phyloP scores from a whole-genome alignment of 2,113 vertebrate species.

The Tichodroma muraria region DNA sequence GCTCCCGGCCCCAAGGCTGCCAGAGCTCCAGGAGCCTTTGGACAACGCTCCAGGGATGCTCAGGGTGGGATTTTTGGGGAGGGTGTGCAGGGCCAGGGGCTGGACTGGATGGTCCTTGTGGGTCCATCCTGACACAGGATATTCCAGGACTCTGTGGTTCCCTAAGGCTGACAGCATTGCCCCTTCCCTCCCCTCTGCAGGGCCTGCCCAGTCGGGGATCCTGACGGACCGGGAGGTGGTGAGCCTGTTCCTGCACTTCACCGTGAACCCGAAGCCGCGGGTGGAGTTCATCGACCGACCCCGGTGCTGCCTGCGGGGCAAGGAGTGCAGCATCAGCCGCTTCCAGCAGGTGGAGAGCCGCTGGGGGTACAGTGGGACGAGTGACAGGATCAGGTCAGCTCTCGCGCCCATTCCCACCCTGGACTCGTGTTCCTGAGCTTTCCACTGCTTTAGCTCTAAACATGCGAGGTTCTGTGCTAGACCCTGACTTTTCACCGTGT shows the following conservation, averaged over 20 bases:
- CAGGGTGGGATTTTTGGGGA: not conserved
- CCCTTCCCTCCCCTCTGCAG: conserved; percentile 43
- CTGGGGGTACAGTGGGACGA: conserved; percentile 97
- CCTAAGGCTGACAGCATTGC: fast-evolving
- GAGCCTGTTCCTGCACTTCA: conserved; percentile 97
- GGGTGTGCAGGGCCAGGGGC: not conserved
- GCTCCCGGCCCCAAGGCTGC: not conserved
- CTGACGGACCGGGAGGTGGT: conserved; percentile 92
- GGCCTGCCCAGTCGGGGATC: conserved; percentile 95
- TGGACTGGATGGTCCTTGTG: fast-evolving
- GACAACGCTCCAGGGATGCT: not conserved
- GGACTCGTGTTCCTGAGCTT: not conserved
- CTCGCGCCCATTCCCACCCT: not conserved
- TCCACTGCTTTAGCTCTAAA: not conserved
- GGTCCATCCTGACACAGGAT: not conserved
- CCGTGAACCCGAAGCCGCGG: conserved; percentile 91
- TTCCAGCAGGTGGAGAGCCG: conserved; percentile 98
- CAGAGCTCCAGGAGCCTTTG: not conserved
- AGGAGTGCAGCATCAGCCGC: conserved; percentile 95
- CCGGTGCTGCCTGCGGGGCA: conserved; percentile 93
- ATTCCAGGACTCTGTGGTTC: not conserved
- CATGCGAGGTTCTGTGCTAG: fast-evolving
- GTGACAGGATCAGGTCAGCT: conserved; percentile 89
- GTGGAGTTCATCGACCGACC: conserved; percentile 96
- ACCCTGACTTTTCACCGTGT: fast-evolving